Evolutionary conservation across 2,888 invertebrate genomes (phyloP), one percentile per base, ranked within the genome.

Genomic region (Eupithecia inturbata): DNA sequence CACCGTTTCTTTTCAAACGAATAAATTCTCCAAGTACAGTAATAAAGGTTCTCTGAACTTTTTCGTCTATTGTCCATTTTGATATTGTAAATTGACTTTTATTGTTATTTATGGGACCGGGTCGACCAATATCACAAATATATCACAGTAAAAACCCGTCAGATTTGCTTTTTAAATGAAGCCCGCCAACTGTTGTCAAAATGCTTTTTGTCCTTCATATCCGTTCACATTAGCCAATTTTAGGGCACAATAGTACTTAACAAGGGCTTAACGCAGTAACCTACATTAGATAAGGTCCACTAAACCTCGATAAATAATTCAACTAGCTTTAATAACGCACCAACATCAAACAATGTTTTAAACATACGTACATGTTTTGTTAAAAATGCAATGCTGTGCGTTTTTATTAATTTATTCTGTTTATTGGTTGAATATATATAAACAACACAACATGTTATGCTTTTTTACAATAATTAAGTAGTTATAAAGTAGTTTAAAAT

Each of bases 241-340:
- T 89, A 90, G 87, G 88, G 82, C 89, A 91, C 89, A 92, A 92
- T 90, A 83, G 86, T 86, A 82, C 76, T 74, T 81, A 82, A 84
- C 77, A 78, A 80, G 79, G 72, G 74, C 68, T 75, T 72, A 74
- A 75, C 57, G 70, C 76, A 70, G 69, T 71, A 76, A 75, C 75
- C 62, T 71, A 78, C 45, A 71, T 77, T 76, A 67, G n/a, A 45
- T 78, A 78, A 76, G 75, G 79, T 53, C 73, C 22, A 62, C 16
- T n/a, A 73, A 76, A 28, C 71, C 80, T 63, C 28, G 57, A 80
- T 80, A 80, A 74, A 80, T 80, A 77, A 80, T 79, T 71, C 77
- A 80, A 70, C 57, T 33, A 36, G 63, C 67, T 75, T 68, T 66
- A 76, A 66, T 49, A 73, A 71, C 49, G 64, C 31, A 69, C 72